Percentiles rank a stretch among this genome's conserved stretches.
phyloP scores from a whole-genome alignment of 2,888 invertebrate species.

The Punctoribates punctum region DNA sequence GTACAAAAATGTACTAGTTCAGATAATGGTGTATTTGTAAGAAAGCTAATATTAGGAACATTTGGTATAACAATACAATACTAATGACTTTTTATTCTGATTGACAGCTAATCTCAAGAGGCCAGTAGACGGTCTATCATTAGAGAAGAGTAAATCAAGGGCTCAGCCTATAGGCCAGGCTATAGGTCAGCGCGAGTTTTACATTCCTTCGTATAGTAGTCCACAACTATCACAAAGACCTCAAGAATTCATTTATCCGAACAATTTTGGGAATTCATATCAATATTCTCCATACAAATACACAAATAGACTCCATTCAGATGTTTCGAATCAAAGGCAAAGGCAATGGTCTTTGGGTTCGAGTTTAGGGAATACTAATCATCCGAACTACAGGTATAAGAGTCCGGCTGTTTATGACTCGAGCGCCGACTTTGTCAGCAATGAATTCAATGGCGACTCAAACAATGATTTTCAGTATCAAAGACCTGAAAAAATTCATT shows the following conservation, averaged over 20 bases:
- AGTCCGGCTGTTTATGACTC: background rate
- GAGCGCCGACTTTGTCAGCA: background rate
- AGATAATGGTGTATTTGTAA: no score
- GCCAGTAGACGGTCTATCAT: background rate
- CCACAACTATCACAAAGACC: background rate
- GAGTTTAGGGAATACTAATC: background rate
- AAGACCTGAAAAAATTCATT: background rate
- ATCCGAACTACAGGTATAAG: background rate
- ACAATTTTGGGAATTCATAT: constrained; percentile 28
- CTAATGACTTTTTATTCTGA: background rate
- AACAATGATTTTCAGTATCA: background rate
- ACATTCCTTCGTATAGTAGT: constrained; percentile 25
- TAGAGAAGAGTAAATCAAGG: background rate
- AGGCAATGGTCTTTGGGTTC: background rate
- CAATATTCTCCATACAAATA: constrained; percentile 19
- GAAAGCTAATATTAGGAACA: no score
- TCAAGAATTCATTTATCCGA: constrained; percentile 21
- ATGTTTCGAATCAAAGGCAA: background rate
- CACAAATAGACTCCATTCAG: background rate
- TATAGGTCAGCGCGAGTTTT: constrained; percentile 14
- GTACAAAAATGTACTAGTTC: no score
- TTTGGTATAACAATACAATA: no score
- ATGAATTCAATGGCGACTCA: background rate
- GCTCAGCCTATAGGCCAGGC: background rate
- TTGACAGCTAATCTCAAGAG: background rate